Evolutionary conservation across 2,797 vertebrate genomes (phyloP), one percentile per base, ranked within the genome.

Genomic region (Eulemur coronatus): DNA sequence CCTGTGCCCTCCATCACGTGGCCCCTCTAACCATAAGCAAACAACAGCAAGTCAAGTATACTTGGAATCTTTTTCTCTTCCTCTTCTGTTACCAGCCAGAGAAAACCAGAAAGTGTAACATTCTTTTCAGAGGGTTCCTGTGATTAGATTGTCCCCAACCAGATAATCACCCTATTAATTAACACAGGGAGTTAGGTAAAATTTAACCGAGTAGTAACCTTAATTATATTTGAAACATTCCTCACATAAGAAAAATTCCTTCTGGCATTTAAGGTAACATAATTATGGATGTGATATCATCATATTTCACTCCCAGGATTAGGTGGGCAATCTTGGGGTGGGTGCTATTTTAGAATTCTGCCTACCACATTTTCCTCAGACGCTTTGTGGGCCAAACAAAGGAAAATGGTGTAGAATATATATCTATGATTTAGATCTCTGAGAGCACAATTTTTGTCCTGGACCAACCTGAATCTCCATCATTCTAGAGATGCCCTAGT

Each of bases 11-110:
- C 79, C 65, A 35, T 9, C 1, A 10, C 7, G 15, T 6, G 11
- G 30, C 0, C 7, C 6, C 28, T 70, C 12, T 4, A 0, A 22
- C 17, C 20, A 0, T 41, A 33, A 18, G n/a, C 35, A 11, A 57
- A 1, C 5, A 63, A 35, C 3, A 22, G 4, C 9, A 59, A 5
- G 24, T 78, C 52, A 41, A 46, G 43, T 85, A 35, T 1, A 17
- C 20, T 11, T 59, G 48, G 9, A 87, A 57, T 73, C 76, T 78
- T 48, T 38, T 48, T 11, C 28, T 35, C 12, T 18, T 72, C 3
- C 18, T 26, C 30, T 57, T 52, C 24, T 79, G 24, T 30, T 57
- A 33, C 50, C 65, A 85, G 18, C 3, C 52, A 73, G 43, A 87
- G 33, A 81, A 85, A 80, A 61, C 2, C 20, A 41, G 26, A 43